Evolutionary conservation across 2,113 vertebrate species (phyloP).

Genomic region (Vidua chalybeata): DNA sequence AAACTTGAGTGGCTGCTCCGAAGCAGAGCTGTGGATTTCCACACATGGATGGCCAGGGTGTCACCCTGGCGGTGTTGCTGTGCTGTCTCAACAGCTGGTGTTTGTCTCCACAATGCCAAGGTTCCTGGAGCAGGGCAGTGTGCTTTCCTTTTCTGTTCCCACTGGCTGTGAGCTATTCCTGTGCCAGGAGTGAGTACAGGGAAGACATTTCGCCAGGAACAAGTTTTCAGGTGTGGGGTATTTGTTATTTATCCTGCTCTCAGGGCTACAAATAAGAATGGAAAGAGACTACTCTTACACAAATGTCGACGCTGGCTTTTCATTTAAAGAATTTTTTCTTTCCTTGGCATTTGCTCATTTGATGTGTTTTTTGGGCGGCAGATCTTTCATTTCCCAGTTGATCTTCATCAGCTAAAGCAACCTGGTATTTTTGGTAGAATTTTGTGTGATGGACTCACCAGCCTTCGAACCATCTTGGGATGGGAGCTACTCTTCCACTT

Average conservation of each 20-base stretch:
- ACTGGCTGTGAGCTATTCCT: neutral
- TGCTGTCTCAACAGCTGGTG: neutral
- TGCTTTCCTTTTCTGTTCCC: neutral
- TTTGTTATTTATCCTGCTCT: neutral
- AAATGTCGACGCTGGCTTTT: neutral
- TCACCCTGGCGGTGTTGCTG: neutral
- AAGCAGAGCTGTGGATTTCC: neutral
- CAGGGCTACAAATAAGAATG: neutral
- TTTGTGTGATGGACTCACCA: neutral
- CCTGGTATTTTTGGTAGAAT: neutral
- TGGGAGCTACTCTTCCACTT: neutral
- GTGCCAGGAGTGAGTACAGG: neutral
- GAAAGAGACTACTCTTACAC: neutral
- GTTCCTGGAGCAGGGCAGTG: neutral
- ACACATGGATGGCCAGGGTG: accelerated
- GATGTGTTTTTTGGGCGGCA: neutral
- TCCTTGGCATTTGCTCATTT: neutral
- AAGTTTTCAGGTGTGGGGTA: neutral
- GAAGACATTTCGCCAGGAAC: neutral
- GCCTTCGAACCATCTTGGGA: neutral
- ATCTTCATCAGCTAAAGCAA: neutral
- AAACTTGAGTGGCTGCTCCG: neutral
- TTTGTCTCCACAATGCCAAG: neutral
- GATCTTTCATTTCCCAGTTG: neutral
- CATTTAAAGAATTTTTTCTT: neutral